Evolutionary conservation across 2,113 vertebrate species (phyloP).

Genomic region (Piaya cayana): DNA sequence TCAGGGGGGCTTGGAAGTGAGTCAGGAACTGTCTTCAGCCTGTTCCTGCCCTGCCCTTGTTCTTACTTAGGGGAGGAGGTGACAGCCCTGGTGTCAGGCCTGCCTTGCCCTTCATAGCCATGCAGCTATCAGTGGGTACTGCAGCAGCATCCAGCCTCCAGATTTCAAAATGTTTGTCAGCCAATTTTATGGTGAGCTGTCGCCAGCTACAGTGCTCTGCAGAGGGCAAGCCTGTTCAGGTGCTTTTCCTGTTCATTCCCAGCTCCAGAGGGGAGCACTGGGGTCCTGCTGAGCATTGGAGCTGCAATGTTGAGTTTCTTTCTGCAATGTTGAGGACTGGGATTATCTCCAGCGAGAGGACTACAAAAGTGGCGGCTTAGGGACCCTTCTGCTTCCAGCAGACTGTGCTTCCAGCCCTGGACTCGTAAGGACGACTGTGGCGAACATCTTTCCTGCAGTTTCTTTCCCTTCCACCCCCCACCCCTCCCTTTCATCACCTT

Average conservation of each 20-base stretch:
- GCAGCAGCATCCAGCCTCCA: background rate
- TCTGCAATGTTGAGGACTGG: background rate
- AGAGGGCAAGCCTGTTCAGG: fast-evolving
- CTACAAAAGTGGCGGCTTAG: background rate
- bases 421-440: background rate
- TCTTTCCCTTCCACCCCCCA: background rate
- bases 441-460: background rate
- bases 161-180: background rate
- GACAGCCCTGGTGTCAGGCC: background rate
- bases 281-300: background rate
- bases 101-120: background rate
- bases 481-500: background rate
- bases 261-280: background rate
- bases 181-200: background rate
- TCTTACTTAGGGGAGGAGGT: background rate
- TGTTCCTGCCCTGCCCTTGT: background rate
- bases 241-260: background rate
- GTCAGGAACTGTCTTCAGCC: background rate
- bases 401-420: background rate
- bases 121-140: background rate
- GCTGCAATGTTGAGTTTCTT: background rate
- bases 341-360: background rate
- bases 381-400: background rate
- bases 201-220: background rate
- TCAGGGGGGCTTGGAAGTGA: background rate